Conservation (phyloP, 37 sponge, comb jelly and placozoan species). For the Aplysina aerophoba region DNA sequence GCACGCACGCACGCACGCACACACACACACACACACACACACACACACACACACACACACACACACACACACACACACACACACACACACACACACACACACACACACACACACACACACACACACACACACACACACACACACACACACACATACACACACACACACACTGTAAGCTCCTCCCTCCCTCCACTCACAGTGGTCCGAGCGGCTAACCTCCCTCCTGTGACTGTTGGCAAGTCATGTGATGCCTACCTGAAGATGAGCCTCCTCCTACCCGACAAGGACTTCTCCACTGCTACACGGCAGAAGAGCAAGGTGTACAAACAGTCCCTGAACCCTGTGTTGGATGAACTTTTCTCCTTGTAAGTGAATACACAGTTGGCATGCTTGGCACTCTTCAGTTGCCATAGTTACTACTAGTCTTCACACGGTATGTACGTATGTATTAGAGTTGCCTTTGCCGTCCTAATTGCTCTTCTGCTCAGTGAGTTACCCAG, state of each 20-base stretch:
- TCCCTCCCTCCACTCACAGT: neutral
- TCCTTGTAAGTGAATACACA: conserved; percentile 44
- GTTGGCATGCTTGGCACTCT: neutral
- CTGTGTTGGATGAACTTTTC: conserved; percentile 53
- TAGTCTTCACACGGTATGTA: no score
- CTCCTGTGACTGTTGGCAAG: neutral
- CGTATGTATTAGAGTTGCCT: neutral
- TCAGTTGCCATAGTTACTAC: no score
- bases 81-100: no score
- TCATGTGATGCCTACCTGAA: conserved; percentile 32
- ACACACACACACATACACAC: conserved; percentile 13
- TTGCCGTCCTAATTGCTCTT: neutral
- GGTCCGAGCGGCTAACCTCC: conserved; percentile 8
- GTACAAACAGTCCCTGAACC: conserved; percentile 52
- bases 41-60: no score
- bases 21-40: no score
- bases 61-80: no score
- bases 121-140: no score
- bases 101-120: no score
- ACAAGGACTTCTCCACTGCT: neutral
- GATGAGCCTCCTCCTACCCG: neutral
- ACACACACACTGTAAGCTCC: neutral
- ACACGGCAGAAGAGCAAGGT: conserved; percentile 15
- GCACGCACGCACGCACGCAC: no score
- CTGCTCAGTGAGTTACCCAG: neutral